These are phyloP conservation scores for Caenorhabditis sp. DNA, from an alignment of 2,888 invertebrate species.

Conservation along the genomic window DNA sequence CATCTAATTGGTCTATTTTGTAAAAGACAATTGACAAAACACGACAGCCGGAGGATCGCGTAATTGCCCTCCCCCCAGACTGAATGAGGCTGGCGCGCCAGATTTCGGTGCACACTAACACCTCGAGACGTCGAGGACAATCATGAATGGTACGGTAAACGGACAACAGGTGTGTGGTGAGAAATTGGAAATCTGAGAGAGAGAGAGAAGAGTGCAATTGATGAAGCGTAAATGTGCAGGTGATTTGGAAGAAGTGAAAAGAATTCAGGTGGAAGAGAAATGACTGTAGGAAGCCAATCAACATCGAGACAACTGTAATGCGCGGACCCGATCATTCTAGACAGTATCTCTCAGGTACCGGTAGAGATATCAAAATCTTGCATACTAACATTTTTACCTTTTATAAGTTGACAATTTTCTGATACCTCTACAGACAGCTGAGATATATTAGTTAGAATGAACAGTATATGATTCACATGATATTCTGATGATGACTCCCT, in stretches of 20 bases:
- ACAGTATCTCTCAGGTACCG: no score
- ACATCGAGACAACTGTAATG: no score
- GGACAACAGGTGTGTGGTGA: constrained; percentile 36
- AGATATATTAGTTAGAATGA: no score
- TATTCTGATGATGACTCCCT: no score
- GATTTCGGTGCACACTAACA: constrained; percentile 1
- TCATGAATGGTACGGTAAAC: constrained; percentile 21
- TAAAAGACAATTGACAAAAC: constrained; percentile 26
- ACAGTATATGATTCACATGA: no score
- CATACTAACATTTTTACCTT: no score
- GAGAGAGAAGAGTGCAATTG: neutral
- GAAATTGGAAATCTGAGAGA: constrained; percentile 9
- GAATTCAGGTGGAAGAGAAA: no score
- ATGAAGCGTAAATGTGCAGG: constrained; percentile 18
- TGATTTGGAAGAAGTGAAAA: neutral
- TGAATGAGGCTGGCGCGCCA: constrained; percentile 17
- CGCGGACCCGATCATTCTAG: no score
- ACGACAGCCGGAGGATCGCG: constrained; percentile 23
- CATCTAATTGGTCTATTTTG: constrained; percentile 24
- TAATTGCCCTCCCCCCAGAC: constrained; percentile 10
- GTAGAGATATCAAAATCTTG: no score
- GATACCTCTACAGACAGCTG: no score
- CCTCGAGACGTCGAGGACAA: neutral
- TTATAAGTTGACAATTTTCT: no score
- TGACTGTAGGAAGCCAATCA: no score